Evolutionary conservation across 2,888 invertebrate species (phyloP).

Genomic region (Drosophila setosimentum): DNA sequence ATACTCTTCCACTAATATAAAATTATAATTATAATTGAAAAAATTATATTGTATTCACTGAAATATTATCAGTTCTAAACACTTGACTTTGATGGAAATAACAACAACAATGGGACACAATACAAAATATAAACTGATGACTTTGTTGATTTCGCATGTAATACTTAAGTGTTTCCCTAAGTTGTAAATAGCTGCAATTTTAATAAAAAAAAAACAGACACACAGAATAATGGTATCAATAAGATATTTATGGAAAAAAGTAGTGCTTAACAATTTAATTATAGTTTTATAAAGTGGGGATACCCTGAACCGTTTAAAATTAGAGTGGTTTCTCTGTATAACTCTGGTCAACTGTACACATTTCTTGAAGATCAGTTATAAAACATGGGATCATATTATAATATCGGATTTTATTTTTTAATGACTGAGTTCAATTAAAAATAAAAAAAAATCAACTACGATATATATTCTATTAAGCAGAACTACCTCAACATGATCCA

Average conservation of each 20-base stretch:
- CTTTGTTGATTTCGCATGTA: constrained; percentile 43
- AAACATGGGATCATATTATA: not conserved
- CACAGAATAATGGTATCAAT: not conserved
- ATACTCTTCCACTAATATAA: constrained; percentile 15
- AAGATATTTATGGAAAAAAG: not conserved
- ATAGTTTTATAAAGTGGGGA: not conserved
- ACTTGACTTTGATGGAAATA: constrained; percentile 44
- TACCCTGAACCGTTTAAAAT: not conserved
- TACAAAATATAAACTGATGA: constrained; percentile 15
- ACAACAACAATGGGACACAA: constrained; percentile 7
- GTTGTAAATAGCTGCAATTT: constrained; percentile 9
- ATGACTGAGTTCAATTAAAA: not conserved
- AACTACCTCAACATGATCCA: constrained; percentile 62
- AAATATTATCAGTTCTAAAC: constrained; percentile 40
- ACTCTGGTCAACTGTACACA: not conserved
- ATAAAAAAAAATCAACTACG: not conserved
- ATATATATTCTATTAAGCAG: constrained; percentile 16
- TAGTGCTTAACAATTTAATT: not conserved
- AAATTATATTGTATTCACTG: constrained; percentile 47
- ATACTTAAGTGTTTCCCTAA: constrained; percentile 23
- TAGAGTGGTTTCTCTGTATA: not conserved
- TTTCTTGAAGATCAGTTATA: not conserved
- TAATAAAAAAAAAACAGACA: not conserved
- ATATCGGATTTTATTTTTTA: not conserved
- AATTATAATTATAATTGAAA: constrained; percentile 49